A percentile compares a stretch with the other conserved stretches of the same genome.
Evolutionary conservation across 2,113 vertebrate genomes (phyloP).

Genomic region (Hiodon alosoides): DNA sequence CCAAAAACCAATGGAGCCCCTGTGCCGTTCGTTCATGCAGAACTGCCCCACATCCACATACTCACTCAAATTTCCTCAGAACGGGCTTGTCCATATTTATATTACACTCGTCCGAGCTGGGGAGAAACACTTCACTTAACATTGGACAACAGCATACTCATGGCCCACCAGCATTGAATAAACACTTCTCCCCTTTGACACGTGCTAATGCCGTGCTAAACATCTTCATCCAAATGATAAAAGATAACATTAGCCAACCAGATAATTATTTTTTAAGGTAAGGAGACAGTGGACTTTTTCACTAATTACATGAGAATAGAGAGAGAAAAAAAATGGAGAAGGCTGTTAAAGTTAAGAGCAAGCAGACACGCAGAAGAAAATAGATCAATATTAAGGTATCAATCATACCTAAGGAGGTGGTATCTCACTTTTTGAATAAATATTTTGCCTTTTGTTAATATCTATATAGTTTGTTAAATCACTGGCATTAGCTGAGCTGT

Average conservation of each 20-base stretch:
- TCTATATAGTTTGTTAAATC: no score
- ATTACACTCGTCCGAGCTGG: slow-evolving; percentile 66
- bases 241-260: no score
- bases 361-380: no score
- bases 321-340: no score
- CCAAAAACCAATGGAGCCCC: neutral
- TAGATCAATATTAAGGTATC: no score
- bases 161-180: neutral
- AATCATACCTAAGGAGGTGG: no score
- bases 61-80: slow-evolving; percentile 86
- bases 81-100: slow-evolving; percentile 74
- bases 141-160: neutral
- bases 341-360: no score
- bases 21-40: slow-evolving; percentile 46
- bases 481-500: neutral
- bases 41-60: slow-evolving; percentile 52
- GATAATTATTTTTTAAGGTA: no score
- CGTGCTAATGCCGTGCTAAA: neutral
- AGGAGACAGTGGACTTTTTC: no score
- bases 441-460: neutral
- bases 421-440: neutral
- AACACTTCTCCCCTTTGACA: neutral
- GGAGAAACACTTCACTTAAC: slow-evolving; percentile 50
- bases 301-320: no score
- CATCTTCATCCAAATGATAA: no score